Conservation (phyloP, 1,140 invertebrate species). For the Dendroctonus ponderosae region DNA sequence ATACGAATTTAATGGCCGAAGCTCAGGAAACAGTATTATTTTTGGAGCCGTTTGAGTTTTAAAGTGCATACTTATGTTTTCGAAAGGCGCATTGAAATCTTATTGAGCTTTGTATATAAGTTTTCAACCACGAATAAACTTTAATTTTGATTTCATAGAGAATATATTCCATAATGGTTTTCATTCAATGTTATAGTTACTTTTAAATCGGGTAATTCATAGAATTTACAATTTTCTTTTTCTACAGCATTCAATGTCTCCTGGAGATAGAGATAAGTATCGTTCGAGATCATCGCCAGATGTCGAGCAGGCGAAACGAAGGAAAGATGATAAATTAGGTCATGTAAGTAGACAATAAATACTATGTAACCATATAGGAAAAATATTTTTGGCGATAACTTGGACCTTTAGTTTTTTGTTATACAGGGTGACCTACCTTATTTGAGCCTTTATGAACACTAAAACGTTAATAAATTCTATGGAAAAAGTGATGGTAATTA, state of each 20-base stretch:
- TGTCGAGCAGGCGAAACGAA: conserved; percentile 64
- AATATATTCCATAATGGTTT: too few relatives aligned
- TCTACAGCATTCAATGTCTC: conserved; percentile 81
- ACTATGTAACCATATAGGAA: not conserved
- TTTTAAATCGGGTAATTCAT: not conserved
- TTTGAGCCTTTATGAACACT: too few relatives aligned
- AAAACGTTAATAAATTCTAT: too few relatives aligned
- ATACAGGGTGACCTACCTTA: too few relatives aligned
- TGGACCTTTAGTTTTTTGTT: too few relatives aligned
- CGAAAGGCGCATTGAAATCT: too few relatives aligned
- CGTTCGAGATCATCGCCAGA: conserved; percentile 66
- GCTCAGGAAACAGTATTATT: not conserved
- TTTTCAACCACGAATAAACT: too few relatives aligned
- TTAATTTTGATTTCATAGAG: too few relatives aligned
- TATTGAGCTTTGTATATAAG: too few relatives aligned
- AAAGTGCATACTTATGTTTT: not conserved
- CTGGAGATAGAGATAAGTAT: conserved; percentile 82
- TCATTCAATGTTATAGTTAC: not conserved
- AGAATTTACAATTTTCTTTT: not conserved
- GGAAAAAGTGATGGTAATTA: too few relatives aligned
- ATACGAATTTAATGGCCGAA: not conserved
- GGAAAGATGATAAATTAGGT: conserved; percentile 77
- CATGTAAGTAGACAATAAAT: conserved; percentile 62
- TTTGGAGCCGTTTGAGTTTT: not conserved
- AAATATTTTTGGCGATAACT: not conserved